Base-by-base conservation (phyloP, 2,888 invertebrate genomes). In the Lymantria dispar region DNA sequence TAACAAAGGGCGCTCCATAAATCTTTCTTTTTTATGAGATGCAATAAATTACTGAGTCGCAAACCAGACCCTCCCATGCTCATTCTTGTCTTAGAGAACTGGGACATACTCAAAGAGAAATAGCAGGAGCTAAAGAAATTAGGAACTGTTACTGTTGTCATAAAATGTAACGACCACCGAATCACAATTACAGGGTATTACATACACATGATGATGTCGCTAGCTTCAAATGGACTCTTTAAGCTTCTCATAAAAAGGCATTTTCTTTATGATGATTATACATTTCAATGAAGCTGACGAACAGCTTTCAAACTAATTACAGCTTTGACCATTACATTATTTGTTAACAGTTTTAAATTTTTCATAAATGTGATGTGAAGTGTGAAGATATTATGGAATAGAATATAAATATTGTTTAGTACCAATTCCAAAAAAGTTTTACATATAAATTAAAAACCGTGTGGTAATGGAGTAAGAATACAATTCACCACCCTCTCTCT, bases 81-180 rank as follows among this genome's bases (percentile, higher is more conserved):
- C 61, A 55, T 63, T 61, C 52, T 39, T 55, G 62, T 67, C 52
- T 31, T 15, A 46, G 42, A 64, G 59, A 67, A 65, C 59, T 65
- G 47, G 39, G 50, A 54, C 59, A 61, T 59, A 54, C 52, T 53
- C 15, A 46, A 40, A 39, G 37, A 58, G 56, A 60, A 62, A 64
- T 66, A 60, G 55, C 47, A 54, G 56, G 60, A 60, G 62, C 50
- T 53, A 64, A 67, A 61, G 66, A 64, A 65, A 70, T 72, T 64
- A 65, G 65, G 62, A 62, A 58, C 66, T 64, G 59, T 70, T 64
- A 72, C 63, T 60, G 62, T 58, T 54, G 59, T 60, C 67, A 76
- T 82, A 78, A 80, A 80, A 81, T 71, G 73, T 75, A 76, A 82
- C 59, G 71, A 58, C 59, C 60, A 49, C 60, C 64, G 66, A 65